Evolutionary conservation across 2,888 invertebrate species (phyloP).

Genomic region (Lycaena phlaeas): DNA sequence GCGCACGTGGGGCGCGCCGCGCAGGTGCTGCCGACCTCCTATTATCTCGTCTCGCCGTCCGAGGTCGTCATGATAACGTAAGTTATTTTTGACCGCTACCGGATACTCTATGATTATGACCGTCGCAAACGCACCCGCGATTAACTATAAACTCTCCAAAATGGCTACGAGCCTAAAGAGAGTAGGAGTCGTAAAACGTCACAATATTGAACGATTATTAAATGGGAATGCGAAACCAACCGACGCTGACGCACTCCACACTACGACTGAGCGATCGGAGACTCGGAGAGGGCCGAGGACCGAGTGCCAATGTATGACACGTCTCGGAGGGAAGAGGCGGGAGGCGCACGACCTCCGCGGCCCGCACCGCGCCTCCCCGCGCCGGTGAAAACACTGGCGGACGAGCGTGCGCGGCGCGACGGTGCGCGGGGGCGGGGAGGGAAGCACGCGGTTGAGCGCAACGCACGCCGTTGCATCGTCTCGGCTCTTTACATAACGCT

Average conservation of each 20-base stretch:
- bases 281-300: no score
- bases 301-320: slow-evolving; percentile 24
- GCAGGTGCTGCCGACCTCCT: slow-evolving; percentile 67
- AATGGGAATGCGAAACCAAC: slow-evolving; percentile 31
- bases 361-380: slow-evolving; percentile 37
- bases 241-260: slow-evolving; percentile 60
- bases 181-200: slow-evolving; percentile 15
- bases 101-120: slow-evolving; percentile 44
- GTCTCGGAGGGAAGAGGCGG: slow-evolving; percentile 46
- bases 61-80: slow-evolving; percentile 68
- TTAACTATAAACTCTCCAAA: slow-evolving; percentile 40
- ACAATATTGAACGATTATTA: slow-evolving; percentile 20
- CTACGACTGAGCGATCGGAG: slow-evolving; percentile 57
- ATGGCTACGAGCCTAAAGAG: slow-evolving; percentile 31
- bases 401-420: slow-evolving; percentile 43
- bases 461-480: slow-evolving; percentile 57
- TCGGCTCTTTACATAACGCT: slow-evolving; percentile 63
- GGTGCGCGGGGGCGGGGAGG: slow-evolving; percentile 28
- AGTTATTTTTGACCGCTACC: slow-evolving; percentile 56
- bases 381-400: slow-evolving; percentile 34
- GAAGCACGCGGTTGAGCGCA: slow-evolving; percentile 62
- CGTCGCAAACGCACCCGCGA: slow-evolving; percentile 55
- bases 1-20: slow-evolving; percentile 54
- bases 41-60: slow-evolving; percentile 58
- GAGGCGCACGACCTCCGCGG: slow-evolving; percentile 60